phyloP scores from a whole-genome alignment of 1,140 invertebrate genomes.

The Halesus radiatus region DNA sequence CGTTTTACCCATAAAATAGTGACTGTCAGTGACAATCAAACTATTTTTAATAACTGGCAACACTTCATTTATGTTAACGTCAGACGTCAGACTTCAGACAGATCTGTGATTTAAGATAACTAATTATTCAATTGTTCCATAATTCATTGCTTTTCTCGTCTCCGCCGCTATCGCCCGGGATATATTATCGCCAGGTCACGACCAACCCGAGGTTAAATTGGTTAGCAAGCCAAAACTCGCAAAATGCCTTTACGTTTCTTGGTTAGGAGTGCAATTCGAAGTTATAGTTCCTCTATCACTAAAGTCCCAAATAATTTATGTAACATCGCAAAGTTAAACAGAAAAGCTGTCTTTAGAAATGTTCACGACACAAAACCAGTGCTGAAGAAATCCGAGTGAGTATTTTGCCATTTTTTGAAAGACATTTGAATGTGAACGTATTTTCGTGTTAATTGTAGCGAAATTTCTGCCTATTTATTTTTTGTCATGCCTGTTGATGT shows the following conservation, averaged over 20 bases:
- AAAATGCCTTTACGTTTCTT: conserved; percentile 33
- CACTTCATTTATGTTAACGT: conserved; percentile 18
- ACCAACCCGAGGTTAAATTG: not conserved
- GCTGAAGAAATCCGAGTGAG: conserved; percentile 42
- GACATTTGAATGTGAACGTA: not conserved
- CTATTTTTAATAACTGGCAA: not conserved
- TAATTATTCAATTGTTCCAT: conserved; percentile 17
- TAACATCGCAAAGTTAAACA: conserved; percentile 21
- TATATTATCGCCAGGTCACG: not conserved
- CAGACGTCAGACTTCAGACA: not conserved
- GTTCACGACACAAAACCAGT: conserved; percentile 23
- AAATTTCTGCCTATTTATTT: too few species aligned
- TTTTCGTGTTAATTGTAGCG: too few species aligned
- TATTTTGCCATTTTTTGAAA: conserved; percentile 2
- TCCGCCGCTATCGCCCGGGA: not conserved
- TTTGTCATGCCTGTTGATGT: too few species aligned
- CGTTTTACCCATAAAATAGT: not conserved
- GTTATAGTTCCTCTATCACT: conserved; percentile 13
- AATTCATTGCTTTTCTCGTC: conserved; percentile 23
- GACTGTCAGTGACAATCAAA: conserved; percentile 4
- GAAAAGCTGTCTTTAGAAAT: conserved; percentile 27
- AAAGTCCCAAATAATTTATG: conserved; percentile 27
- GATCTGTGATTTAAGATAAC: not conserved
- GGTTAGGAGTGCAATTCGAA: conserved; percentile 28
- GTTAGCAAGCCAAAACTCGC: not conserved